Evolutionary conservation across 1,140 invertebrate genomes (phyloP), one percentile per base, ranked within the genome.

Genomic region (Phymastichus coffea): DNA sequence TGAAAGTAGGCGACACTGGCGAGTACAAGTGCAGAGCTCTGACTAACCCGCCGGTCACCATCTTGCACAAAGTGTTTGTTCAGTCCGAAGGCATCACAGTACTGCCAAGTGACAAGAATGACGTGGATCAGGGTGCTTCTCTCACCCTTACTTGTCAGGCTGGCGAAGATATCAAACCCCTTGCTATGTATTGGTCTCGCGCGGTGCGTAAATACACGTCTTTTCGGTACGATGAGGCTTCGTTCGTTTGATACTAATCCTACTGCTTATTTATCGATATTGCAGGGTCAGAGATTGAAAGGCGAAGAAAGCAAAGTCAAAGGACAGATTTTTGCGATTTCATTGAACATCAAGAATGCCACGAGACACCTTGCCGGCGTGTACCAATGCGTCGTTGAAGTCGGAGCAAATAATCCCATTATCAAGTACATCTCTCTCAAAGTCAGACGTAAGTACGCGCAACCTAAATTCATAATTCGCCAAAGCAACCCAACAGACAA

Each of bases 371-470:
- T 38, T 2, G 61, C 61, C 10, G 61, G 61, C 15, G 35, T 48
- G 19, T 63, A 63, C 23, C 48, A 53, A 12, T 63, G 61, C 22
- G 12, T 43, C 19, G 44, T 58, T 8, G 49, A 57, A 2, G 48
- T 17, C 9, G 49, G 48, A 10, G n/a, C 17, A 0, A 2, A 14
- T 2, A 48, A 40, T 0, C 61, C 55, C 3, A n/a, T 53, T 9
- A 25, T 52, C 12, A 20, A 51, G 37, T 35, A 57, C 26, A 4
- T 63, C 6, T 33, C 28, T 4, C n/a, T 63, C 2, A n/a, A 25
- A 26, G 54, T 63, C 15, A 63, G 41, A 37, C 55, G 61, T 63
- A 30, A 57, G 61, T 63, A 9, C 30, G n/a, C 10, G n/a, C n/a
- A n/a, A n/a, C n/a, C n/a, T n/a, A n/a, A n/a, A n/a, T n/a, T n/a